Evolutionary conservation across 2,797 vertebrate species (phyloP).

Genomic region (Orientallactaga sibirica): DNA sequence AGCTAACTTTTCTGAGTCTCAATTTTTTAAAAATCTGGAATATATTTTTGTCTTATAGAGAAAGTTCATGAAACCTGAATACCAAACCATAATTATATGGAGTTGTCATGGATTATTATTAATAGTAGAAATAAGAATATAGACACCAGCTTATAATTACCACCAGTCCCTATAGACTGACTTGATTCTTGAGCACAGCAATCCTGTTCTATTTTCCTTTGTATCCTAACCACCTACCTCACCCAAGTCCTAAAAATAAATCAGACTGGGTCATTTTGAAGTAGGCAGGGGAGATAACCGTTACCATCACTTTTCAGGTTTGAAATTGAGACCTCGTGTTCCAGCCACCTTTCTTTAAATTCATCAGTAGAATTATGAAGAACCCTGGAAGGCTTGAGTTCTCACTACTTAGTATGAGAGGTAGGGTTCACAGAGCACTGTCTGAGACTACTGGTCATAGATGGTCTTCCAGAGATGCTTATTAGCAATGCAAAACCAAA

Average conservation of each 20-base stretch:
- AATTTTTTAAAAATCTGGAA: neutral
- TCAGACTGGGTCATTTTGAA: neutral
- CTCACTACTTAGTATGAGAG: neutral
- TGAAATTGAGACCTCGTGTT: neutral
- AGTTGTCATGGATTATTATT: neutral
- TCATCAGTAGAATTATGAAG: neutral
- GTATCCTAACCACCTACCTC: neutral
- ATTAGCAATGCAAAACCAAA: slow-evolving; percentile 25
- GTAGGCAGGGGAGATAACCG: neutral
- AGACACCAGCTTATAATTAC: neutral
- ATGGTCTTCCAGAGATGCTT: neutral
- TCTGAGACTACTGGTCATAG: neutral
- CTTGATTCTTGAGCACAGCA: neutral
- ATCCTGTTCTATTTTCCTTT: neutral
- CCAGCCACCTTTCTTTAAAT: neutral
- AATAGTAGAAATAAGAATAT: neutral
- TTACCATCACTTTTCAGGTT: slow-evolving; percentile 34
- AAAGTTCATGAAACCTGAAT: slow-evolving; percentile 16
- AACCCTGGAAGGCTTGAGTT: neutral
- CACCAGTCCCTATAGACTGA: neutral
- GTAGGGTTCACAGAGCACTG: neutral
- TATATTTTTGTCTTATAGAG: neutral
- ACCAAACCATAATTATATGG: neutral
- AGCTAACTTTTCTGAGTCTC: slow-evolving; percentile 4
- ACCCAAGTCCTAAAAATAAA: neutral